Percentiles rank a stretch among this genome's conserved stretches.
These are phyloP conservation scores for Pachydiplax longipennis DNA, from an alignment of 2,888 invertebrate species.

Conservation along the genomic window DNA sequence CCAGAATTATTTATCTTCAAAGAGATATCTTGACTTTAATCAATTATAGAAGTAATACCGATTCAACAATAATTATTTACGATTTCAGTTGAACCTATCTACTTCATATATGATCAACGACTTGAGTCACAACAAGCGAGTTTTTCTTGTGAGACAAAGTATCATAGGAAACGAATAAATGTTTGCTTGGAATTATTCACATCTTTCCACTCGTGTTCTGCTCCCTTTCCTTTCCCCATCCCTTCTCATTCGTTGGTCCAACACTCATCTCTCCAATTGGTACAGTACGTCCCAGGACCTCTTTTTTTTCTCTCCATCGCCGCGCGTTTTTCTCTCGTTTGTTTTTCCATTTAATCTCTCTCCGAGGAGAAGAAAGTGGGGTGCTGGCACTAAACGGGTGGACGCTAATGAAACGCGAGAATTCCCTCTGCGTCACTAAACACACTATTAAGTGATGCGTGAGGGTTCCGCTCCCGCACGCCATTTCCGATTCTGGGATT, in stretches of 20 bases:
- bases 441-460: not conserved
- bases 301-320: not conserved
- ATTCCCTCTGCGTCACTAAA: not conserved
- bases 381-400: not conserved
- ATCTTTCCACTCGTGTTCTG: not conserved
- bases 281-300: not conserved
- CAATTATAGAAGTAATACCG: too few relatives aligned
- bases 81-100: too few relatives aligned
- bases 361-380: not conserved
- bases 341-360: not conserved
- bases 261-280: not conserved
- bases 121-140: too few relatives aligned
- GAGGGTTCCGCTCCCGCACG: not conserved
- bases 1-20: too few relatives aligned
- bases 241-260: not conserved
- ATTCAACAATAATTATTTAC: too few relatives aligned
- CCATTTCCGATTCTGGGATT: not conserved
- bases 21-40: too few relatives aligned
- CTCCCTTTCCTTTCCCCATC: not conserved
- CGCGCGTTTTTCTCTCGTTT: not conserved
- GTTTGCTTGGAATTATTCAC: not conserved
- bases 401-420: not conserved
- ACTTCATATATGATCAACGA: too few relatives aligned
- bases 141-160: too few relatives aligned
- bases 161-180: not conserved